Evolutionary conservation across 2,888 invertebrate species (phyloP).

Genomic region (Tenthredo livida): DNA sequence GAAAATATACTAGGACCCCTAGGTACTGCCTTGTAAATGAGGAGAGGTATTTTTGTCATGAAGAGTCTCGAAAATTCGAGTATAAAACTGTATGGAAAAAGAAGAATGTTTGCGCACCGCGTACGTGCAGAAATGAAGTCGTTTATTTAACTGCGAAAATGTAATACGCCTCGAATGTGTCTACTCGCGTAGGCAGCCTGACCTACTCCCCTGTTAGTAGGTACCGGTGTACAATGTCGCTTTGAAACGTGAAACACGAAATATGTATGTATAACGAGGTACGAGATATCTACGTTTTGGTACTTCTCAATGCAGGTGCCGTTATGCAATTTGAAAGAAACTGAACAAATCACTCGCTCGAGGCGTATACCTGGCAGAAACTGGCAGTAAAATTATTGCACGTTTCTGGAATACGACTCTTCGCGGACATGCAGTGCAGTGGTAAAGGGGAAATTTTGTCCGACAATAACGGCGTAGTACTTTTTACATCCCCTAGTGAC

Average conservation of each 20-base stretch:
- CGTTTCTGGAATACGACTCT: neutral
- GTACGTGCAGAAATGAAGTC: neutral
- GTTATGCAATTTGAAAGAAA: slow-evolving; percentile 41
- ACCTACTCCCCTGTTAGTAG: slow-evolving; percentile 10
- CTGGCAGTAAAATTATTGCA: slow-evolving; percentile 23
- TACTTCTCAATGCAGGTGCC: slow-evolving; percentile 5
- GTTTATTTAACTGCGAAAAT: slow-evolving; percentile 21
- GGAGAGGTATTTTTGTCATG: neutral
- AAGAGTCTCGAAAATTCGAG: neutral
- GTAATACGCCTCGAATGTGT: neutral
- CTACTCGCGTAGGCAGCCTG: neutral
- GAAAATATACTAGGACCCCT: too few species aligned
- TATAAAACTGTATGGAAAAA: neutral
- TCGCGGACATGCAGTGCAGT: neutral
- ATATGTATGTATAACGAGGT: neutral
- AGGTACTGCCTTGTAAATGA: neutral
- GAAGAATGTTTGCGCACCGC: neutral
- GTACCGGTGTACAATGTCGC: neutral
- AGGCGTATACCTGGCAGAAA: slow-evolving; percentile 1
- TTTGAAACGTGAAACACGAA: neutral
- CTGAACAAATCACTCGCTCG: slow-evolving; percentile 46
- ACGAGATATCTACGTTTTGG: neutral
- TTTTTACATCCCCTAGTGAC: neutral
- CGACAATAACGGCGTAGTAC: neutral
- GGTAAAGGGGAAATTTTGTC: neutral